These are phyloP conservation scores for Choloepus didactylus DNA, from an alignment of 2,797 vertebrate species.

Conservation along the genomic window DNA sequence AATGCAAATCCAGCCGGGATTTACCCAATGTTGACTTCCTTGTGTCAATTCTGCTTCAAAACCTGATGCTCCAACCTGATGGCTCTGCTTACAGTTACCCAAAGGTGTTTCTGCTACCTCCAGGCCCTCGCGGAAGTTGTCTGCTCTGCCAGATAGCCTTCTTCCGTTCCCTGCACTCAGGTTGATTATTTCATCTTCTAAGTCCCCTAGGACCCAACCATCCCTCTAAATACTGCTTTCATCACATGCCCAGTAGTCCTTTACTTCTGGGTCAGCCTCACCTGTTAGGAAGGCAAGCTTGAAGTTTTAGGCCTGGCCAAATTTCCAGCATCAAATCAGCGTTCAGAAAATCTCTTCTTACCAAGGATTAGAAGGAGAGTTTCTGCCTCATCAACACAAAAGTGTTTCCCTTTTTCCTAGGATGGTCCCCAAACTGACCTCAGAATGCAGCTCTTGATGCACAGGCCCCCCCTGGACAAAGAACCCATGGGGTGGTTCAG, in stretches of 20 bases:
- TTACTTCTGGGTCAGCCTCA: background rate
- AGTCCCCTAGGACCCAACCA: background rate
- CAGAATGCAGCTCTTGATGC: background rate
- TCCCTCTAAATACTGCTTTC: background rate
- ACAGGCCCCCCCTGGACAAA: background rate
- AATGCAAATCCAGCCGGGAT: background rate
- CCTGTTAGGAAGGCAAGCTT: background rate
- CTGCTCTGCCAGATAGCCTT: background rate
- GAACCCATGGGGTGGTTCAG: background rate
- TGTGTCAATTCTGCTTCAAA: background rate
- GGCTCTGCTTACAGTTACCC: background rate
- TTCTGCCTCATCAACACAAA: background rate
- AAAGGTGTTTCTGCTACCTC: background rate
- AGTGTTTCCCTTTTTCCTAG: background rate
- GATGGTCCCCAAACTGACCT: background rate
- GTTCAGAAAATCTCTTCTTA: background rate
- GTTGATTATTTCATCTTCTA: background rate
- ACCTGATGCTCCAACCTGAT: accelerated
- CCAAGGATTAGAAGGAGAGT: background rate
- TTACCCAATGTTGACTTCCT: background rate
- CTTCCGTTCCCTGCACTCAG: background rate
- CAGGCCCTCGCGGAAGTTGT: background rate
- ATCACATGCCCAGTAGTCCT: background rate
- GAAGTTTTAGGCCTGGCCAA: background rate
- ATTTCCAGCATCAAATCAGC: background rate